Evolutionary conservation across 2,113 vertebrate genomes (phyloP).

Genomic region (Zosterops pallidus): DNA sequence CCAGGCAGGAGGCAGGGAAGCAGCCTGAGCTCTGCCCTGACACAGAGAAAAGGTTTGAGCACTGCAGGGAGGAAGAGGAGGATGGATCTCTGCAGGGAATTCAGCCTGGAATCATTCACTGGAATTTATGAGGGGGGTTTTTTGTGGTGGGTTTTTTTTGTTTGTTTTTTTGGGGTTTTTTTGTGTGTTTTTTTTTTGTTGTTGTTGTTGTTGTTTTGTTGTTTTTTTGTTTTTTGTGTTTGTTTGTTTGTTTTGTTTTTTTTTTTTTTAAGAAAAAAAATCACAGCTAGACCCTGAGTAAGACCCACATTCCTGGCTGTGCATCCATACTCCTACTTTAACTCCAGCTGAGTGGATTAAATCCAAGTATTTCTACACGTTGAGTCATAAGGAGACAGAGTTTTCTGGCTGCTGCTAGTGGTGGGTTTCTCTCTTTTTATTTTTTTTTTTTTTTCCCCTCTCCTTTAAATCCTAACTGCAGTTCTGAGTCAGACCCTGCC

Average conservation of each 20-base stretch:
- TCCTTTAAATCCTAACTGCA: constrained; percentile 65
- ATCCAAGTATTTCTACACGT: constrained; percentile 64
- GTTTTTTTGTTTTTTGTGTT: too few relatives aligned
- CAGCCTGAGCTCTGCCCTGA: not conserved
- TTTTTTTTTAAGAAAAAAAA: accelerated
- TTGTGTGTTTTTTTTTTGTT: too few relatives aligned
- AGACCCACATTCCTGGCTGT: not conserved
- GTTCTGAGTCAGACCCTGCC: constrained; percentile 75
- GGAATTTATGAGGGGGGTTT: too few relatives aligned
- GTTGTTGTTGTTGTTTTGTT: too few relatives aligned
- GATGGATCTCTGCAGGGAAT: not conserved
- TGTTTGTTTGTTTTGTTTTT: accelerated
- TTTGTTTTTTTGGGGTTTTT: too few relatives aligned
- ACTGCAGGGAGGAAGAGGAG: accelerated
- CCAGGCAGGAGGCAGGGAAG: not conserved
- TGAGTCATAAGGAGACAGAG: constrained; percentile 75
- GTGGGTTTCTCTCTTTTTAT: constrained; percentile 10
- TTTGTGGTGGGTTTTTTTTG: too few relatives aligned
- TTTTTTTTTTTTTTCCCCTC: not conserved
- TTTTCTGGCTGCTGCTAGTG: constrained; percentile 23
- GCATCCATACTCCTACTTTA: not conserved
- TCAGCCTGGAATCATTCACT: not conserved
- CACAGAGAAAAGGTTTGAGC: not conserved
- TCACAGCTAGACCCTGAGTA: not conserved
- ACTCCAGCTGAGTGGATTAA: constrained; percentile 29